Base-by-base conservation (phyloP, 2,797 vertebrate genomes). In the Schizopygopsis pylzovi region DNA sequence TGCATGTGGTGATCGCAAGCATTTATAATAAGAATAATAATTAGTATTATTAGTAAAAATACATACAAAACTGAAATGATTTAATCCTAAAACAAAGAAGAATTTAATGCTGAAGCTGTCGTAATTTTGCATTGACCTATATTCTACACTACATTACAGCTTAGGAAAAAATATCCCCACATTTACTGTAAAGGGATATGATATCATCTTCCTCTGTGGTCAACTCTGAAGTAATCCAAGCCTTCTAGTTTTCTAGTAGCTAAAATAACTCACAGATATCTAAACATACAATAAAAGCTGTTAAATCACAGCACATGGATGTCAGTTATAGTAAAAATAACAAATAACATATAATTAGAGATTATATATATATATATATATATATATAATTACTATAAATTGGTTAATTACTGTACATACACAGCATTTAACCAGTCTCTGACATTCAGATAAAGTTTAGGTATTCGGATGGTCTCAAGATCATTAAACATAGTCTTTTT, bases 401-500 rank as follows among this genome's bases (percentile, higher is more conserved):
- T n/a, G 10, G 9, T n/a, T 59, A 4, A 59, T n/a, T 59, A n/a
- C 22, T 2, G 56, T 33, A 33, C 25, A 75, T 6, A 33, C 16
- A 52, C 25, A 49, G 1, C 18, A 20, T 18, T n/a, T 45, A 15
- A 63, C 28, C 8, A 13, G 39, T n/a, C 5, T 43, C 39, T 71
- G 39, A 20, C 11, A 2, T 75, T 75, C 7, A 61, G 39, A 45
- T n/a, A 33, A 2, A 41, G 12, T 63, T 37, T 20, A 63, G 59
- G 16, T 39, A 22, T 79, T 49, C 4, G 39, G 78, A 43, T 28
- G 16, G 15, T 63, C 37, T n/a, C 25, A 2, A 9, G 22, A 16
- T 78, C 6, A 9, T 78, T n/a, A 85, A 18, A 95, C 94, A 0
- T 98, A 98, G 91, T 97, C 96, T 86, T 96, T 96, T 83, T 94